Evolutionary conservation across 2,797 vertebrate genomes (phyloP), one percentile per base, ranked within the genome.

Genomic region (Toxotes lorentzi): DNA sequence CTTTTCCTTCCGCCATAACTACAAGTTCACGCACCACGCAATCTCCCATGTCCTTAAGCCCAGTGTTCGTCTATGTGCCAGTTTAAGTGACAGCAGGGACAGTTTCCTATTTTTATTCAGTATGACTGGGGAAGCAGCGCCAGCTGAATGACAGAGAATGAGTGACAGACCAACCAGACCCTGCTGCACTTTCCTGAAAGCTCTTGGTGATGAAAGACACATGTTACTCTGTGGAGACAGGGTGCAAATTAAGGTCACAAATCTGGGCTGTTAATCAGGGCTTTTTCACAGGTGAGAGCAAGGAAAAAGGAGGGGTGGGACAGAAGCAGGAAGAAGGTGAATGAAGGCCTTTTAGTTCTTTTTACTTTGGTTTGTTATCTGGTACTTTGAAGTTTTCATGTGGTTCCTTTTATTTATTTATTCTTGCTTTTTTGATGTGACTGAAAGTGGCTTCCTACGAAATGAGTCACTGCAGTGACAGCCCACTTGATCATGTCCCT

Each of bases 211-310:
- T 90, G 68, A 91, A 89, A 86, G 82, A 88, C 81, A 85, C 80
- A 77, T 71, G 85, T 65, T 81, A 68, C 74, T 81, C 75, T 63
- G 61, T 57, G 68, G 38, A 79, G 80, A 82, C 68, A 71, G 72
- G 64, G 85, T 85, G 79, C 78, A 85, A 84, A 89, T 90, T 82
- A 82, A 82, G 86, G 89, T 86, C 89, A 84, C 68, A 81, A 71
- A 90, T 86, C 76, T 70, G 47, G 59, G 83, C 80, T 86, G 82
- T 86, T 90, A 87, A 91, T 91, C 76, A 88, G 76, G 63, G 87
- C 82, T 84, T 86, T 85, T 90, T 92, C 90, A 91, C 76, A 85
- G 81, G 78, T 87, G 77, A 79, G 66, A 80, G 73, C 45, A 68
- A 38, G 51, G 62, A 73, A 84, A 78, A 66, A 61, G 63, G 32